Base-by-base conservation (phyloP, 2,888 invertebrate genomes). In the Machimus rusticus region DNA sequence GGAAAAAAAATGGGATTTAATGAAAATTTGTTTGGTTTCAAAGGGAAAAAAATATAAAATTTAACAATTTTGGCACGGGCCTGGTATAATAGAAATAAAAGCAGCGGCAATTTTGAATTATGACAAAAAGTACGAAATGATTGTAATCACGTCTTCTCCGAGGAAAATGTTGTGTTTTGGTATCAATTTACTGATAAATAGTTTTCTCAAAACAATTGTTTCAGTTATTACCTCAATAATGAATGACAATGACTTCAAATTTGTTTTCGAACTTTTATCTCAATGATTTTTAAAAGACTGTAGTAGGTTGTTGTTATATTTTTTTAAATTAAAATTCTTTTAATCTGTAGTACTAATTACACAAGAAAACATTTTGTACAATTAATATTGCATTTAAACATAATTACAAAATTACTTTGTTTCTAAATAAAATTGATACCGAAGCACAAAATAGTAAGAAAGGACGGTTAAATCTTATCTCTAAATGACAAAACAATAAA, bases 401-500 rank as follows among this genome's bases (percentile, higher is more conserved):
- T 16, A 51, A n/a, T 51, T 37, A 51, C 2, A 51, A 51, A n/a
- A 1, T n/a, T n/a, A n/a, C 5, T 19, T n/a, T 6, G 16, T 51
- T 51, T n/a, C 39, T 39, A n/a, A 5, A 51, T n/a, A 12, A 23
- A 66, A 66, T 66, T 76, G 76, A 76, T 37, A 39, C 8, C 76
- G 5, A 37, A 76, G 5, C 39, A 76, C 37, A 34, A 76, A 76
- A 16, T 39, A 76, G n/a, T 76, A 39, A 66, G 39, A 34, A 57
- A 82, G 51, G 55, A 86, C 66, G 57, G 31, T 28, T 78, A 74
- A 37, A 88, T 43, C 78, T 87, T 88, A 88, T 88, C 87, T 88
- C 88, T 87, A 78, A 88, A 84, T 88, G 87, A 88, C 34, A 78
- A 81, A 86, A 79, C 51, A 57, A 85, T 46, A 39, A 37, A 66